Percentiles rank a stretch among this genome's conserved stretches.
These are phyloP conservation scores for Corbicula japonica DNA, from an alignment of 2,888 invertebrate genomes.

Conservation along the genomic window DNA sequence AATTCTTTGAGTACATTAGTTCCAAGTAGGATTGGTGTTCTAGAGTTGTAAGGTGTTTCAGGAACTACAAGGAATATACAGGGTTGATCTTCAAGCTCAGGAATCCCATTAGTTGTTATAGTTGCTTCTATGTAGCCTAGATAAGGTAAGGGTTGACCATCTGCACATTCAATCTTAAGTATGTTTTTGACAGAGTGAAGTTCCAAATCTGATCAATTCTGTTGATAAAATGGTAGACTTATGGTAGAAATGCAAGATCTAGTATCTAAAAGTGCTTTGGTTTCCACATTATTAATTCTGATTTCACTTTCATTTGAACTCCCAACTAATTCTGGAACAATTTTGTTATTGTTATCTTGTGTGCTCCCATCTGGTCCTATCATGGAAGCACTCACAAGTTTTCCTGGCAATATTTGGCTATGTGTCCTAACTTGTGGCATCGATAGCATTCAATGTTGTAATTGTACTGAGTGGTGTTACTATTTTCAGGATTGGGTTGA, in stretches of 20 bases:
- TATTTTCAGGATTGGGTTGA: not conserved
- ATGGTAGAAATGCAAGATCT: conserved; percentile 25
- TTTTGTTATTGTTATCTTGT: not conserved
- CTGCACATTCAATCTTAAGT: conserved; percentile 52
- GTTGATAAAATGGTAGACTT: conserved; percentile 15
- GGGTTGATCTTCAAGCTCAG: not conserved
- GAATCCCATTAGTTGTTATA: conserved; percentile 17
- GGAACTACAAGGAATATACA: conserved; percentile 31
- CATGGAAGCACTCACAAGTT: conserved; percentile 15
- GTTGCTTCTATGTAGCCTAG: conserved; percentile 29
- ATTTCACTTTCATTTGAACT: conserved; percentile 22
- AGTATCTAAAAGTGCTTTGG: conserved; percentile 42
- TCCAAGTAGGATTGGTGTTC: conserved; percentile 23
- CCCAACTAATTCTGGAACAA: conserved; percentile 23
- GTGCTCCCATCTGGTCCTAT: conserved; percentile 3
- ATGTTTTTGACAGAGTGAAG: conserved; percentile 18
- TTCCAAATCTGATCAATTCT: conserved; percentile 11
- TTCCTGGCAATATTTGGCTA: not conserved
- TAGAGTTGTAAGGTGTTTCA: conserved; percentile 16
- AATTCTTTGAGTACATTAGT: conserved; percentile 39
- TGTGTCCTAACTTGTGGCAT: not conserved
- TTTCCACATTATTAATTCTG: conserved; percentile 1
- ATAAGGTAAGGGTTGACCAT: conserved; percentile 37
- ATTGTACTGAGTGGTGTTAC: not conserved
- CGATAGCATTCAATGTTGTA: not conserved